These are phyloP conservation scores for Trachymyrmex cornetzi DNA, from an alignment of 1,140 invertebrate species.

Conservation along the genomic window DNA sequence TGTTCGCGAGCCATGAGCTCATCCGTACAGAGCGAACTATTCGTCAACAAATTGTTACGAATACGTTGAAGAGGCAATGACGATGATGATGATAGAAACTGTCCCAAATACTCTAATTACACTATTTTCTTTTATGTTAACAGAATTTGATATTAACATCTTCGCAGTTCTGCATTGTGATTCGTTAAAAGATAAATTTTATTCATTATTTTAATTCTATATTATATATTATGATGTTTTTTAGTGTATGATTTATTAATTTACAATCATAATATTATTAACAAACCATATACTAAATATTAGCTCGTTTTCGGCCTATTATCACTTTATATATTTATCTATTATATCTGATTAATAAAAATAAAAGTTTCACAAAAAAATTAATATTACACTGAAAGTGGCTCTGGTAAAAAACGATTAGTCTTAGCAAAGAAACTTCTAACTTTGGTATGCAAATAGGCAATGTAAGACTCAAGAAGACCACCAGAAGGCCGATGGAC, in stretches of 20 bases:
- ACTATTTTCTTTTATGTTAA: constrained; percentile 9
- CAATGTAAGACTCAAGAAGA: not conserved
- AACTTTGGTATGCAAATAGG: not conserved
- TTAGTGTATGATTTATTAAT: no score
- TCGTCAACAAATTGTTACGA: constrained; percentile 33
- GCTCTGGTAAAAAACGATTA: not conserved
- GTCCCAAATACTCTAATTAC: not conserved
- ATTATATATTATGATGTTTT: no score
- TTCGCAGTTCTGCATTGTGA: not conserved
- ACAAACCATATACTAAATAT: no score
- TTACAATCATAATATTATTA: no score
- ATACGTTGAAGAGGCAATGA: constrained; percentile 35
- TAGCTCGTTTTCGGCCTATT: no score
- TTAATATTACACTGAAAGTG: not conserved
- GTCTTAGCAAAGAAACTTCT: not conserved
- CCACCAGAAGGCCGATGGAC: not conserved
- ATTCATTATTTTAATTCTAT: not conserved
- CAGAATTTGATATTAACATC: not conserved
- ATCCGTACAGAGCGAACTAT: constrained; percentile 9
- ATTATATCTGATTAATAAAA: not conserved
- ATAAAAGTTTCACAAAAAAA: no score
- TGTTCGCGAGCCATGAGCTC: not conserved
- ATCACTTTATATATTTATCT: no score
- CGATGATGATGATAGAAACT: constrained; percentile 40
- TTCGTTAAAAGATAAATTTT: not conserved